A percentile compares a stretch with the other conserved stretches of the same genome.
Conservation (phyloP, 1,140 invertebrate genomes). For the Drepana arcuata region DNA sequence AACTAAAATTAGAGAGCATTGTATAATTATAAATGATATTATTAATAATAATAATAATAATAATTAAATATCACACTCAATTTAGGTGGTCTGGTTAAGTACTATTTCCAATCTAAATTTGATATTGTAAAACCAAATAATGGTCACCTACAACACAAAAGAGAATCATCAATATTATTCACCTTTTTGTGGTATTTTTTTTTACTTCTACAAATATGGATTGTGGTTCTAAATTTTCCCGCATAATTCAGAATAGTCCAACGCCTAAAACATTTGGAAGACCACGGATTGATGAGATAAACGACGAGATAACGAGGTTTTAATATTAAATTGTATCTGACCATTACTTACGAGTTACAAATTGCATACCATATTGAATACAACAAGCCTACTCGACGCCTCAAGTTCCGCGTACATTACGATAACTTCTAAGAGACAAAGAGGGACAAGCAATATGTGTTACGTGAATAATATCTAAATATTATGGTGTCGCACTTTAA, state of each 20-base stretch:
- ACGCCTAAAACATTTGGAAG: slow-evolving; percentile 25
- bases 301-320: too few species aligned
- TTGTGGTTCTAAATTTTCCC: too few species aligned
- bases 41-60: too few species aligned
- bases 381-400: too few species aligned
- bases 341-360: slow-evolving; percentile 40
- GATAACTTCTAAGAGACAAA: slow-evolving; percentile 1
- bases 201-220: too few species aligned
- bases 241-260: too few species aligned
- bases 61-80: slow-evolving; percentile 62
- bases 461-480: slow-evolving; percentile 25
- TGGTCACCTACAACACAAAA: slow-evolving; percentile 29
- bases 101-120: slow-evolving; percentile 25
- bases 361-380: slow-evolving; percentile 22
- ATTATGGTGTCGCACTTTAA: slow-evolving; percentile 22
- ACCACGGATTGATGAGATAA: slow-evolving; percentile 17
- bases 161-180: too few species aligned
- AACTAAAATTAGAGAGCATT: slow-evolving; percentile 53
- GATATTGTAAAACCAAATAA: slow-evolving; percentile 35
- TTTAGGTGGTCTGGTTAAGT: slow-evolving; percentile 63
- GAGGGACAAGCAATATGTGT: too few species aligned
- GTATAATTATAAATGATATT: slow-evolving; percentile 25
- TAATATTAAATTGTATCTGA: slow-evolving; percentile 18
- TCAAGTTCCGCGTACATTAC: too few species aligned
- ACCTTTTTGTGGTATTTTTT: too few species aligned